Percentiles rank a stretch among this genome's conserved stretches.
These are phyloP conservation scores for Anguilla rostrata DNA, from an alignment of 2,113 vertebrate species.

Conservation along the genomic window DNA sequence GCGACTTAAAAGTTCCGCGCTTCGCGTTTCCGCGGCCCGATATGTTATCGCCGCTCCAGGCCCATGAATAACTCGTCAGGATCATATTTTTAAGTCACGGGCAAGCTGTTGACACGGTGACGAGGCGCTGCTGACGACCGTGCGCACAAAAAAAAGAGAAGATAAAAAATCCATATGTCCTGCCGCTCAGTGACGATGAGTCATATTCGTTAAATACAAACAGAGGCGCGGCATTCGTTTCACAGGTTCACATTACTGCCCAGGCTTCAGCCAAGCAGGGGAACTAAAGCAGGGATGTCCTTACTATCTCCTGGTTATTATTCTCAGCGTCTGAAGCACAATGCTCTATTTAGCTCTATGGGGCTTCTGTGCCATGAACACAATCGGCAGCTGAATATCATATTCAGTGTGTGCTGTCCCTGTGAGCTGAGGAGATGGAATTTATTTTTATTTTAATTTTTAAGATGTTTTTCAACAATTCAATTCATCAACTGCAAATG, in stretches of 20 bases:
- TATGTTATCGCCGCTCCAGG: neutral
- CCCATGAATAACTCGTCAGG: constrained; percentile 2
- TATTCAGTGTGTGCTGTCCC: neutral
- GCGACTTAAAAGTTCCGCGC: neutral
- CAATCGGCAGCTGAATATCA: neutral
- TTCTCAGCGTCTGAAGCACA: neutral
- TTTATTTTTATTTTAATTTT: neutral
- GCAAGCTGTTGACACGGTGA: neutral
- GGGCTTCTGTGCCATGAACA: neutral
- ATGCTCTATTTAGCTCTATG: neutral
- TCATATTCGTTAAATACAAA: neutral
- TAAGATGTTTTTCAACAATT: neutral
- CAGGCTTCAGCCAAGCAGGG: neutral
- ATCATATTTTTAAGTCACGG: neutral
- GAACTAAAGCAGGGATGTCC: neutral
- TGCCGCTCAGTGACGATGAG: neutral
- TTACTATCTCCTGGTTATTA: neutral
- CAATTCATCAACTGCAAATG: neutral
- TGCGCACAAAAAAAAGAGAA: neutral
- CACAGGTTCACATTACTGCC: neutral
- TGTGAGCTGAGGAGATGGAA: neutral
- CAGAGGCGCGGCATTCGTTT: neutral
- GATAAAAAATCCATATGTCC: constrained; percentile 6
- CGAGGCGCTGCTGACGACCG: neutral
- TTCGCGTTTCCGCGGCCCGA: neutral